Evolutionary conservation across 92 coral and sea anemone species (phyloP).

Genomic region (Nematostella vectensis): DNA sequence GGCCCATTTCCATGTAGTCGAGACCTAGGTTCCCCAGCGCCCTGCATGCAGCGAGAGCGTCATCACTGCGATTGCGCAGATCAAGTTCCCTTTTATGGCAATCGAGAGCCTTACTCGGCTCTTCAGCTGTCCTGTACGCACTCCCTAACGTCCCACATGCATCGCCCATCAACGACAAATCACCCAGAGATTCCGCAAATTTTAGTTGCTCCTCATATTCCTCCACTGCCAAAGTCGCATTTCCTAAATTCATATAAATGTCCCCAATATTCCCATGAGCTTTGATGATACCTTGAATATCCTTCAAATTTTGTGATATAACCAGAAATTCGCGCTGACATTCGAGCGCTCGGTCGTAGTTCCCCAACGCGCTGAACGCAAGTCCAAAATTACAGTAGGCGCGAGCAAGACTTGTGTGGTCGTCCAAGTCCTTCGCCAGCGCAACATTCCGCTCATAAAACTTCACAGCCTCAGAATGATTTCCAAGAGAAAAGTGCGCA

Average conservation of each 20-base stretch:
- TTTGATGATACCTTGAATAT: slow-evolving; percentile 59
- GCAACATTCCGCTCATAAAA: slow-evolving; percentile 80
- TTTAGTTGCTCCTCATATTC: slow-evolving; percentile 78
- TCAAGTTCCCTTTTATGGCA: slow-evolving; percentile 73
- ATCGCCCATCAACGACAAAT: slow-evolving; percentile 52
- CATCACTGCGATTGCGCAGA: slow-evolving; percentile 42
- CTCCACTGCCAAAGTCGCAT: slow-evolving; percentile 61
- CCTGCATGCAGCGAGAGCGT: slow-evolving; percentile 60
- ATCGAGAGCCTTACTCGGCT: slow-evolving; percentile 63
- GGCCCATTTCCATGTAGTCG: slow-evolving; percentile 48
- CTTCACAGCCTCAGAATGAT: slow-evolving; percentile 68
- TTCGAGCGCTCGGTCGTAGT: slow-evolving; percentile 67
- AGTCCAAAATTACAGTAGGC: slow-evolving; percentile 91
- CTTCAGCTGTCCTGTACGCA: slow-evolving; percentile 72
- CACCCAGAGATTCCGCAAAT: slow-evolving; percentile 67
- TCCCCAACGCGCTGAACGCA: slow-evolving; percentile 75
- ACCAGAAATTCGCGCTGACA: slow-evolving; percentile 68
- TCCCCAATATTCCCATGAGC: slow-evolving; percentile 95
- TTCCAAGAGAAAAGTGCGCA: slow-evolving; percentile 88
- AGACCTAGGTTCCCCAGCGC: slow-evolving; percentile 82
- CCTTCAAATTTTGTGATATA: slow-evolving; percentile 63
- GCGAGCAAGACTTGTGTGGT: slow-evolving; percentile 72
- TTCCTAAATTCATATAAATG: slow-evolving; percentile 61
- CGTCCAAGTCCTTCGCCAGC: slow-evolving; percentile 71
- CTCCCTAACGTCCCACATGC: slow-evolving; percentile 85